Conservation (phyloP, 2,888 invertebrate species). For the Ischnus inquisitorius region DNA sequence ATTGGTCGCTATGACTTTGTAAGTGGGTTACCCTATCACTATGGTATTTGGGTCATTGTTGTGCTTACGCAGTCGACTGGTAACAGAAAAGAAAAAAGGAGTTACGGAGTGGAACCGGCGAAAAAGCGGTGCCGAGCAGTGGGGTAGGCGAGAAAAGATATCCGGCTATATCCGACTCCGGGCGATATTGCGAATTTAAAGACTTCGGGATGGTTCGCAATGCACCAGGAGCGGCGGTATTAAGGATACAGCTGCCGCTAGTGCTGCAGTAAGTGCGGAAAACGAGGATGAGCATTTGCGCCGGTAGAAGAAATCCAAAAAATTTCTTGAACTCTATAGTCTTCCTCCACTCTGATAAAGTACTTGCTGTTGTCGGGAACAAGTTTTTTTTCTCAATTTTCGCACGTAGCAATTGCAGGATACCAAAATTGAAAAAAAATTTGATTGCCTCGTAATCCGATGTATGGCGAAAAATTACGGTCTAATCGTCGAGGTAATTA, state of each 20-base stretch:
- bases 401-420: not conserved
- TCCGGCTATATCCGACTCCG: not conserved
- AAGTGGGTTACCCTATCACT: too few relatives aligned
- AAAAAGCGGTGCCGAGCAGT: not conserved
- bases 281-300: not conserved
- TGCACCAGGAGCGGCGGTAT: not conserved
- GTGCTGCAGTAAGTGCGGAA: not conserved
- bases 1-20: too few relatives aligned
- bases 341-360: not conserved
- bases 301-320: not conserved
- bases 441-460: too few relatives aligned
- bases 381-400: not conserved
- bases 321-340: not conserved
- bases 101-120: not conserved
- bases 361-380: not conserved
- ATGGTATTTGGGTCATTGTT: too few relatives aligned
- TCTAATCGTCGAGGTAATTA: too few relatives aligned
- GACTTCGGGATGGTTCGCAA: constrained; percentile 10
- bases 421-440: not conserved
- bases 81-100: not conserved
- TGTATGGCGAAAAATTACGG: too few relatives aligned
- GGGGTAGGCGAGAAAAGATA: not conserved
- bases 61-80: not conserved
- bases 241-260: not conserved
- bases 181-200: constrained; percentile 24